Conservation (phyloP, 1,140 invertebrate species). For the Helicorthomorpha holstii region DNA sequence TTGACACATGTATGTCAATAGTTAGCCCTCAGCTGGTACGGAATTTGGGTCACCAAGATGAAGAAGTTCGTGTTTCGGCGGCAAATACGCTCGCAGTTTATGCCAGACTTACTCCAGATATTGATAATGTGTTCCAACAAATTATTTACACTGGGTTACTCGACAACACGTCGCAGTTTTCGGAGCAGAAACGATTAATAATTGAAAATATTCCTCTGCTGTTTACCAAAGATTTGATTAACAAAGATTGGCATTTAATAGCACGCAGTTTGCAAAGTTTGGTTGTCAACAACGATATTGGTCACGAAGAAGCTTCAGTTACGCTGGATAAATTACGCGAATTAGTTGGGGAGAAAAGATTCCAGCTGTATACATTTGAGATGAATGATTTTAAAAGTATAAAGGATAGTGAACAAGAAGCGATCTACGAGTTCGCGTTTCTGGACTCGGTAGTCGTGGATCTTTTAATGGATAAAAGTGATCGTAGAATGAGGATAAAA, state of each 20-base stretch:
- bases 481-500: slow-evolving; percentile 37
- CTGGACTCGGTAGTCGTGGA: not conserved
- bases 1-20: slow-evolving; percentile 23
- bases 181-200: not conserved
- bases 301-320: not conserved
- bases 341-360: slow-evolving; percentile 2
- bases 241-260: not conserved
- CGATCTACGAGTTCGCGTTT: slow-evolving; percentile 2
- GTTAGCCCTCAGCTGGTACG: slow-evolving; percentile 22
- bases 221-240: slow-evolving; percentile 1
- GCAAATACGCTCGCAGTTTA: slow-evolving; percentile 25
- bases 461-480: slow-evolving; percentile 24
- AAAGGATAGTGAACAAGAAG: not conserved
- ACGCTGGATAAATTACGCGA: not conserved
- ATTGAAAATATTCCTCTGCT: slow-evolving; percentile 3
- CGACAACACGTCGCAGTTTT: slow-evolving; percentile 19
- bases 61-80: slow-evolving; percentile 21
- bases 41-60: slow-evolving; percentile 24
- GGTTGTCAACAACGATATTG: not conserved
- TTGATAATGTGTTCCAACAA: slow-evolving; percentile 18
- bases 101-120: slow-evolving; percentile 23
- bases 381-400: not conserved
- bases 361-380: not conserved
- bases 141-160: slow-evolving; percentile 23
- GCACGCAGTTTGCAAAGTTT: not conserved